A percentile compares a stretch with the other conserved stretches of the same genome.
These are phyloP conservation scores for Prionace glauca DNA, from an alignment of 2,797 vertebrate species.

Conservation along the genomic window DNA sequence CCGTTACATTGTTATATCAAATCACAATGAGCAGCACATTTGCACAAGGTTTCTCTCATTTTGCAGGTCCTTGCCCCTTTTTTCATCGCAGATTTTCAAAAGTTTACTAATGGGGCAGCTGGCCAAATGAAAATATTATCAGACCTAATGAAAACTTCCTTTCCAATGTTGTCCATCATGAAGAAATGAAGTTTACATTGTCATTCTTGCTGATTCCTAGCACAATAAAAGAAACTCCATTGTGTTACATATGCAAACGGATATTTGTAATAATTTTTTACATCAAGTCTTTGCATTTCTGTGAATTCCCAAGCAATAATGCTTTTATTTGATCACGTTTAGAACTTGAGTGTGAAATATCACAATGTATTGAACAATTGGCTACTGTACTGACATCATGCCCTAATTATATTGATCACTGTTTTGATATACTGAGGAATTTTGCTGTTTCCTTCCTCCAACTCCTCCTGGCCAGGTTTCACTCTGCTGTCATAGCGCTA, in stretches of 20 bases:
- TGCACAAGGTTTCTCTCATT: background rate
- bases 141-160: background rate
- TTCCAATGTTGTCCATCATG: background rate
- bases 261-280: too few relatives aligned
- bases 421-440: background rate
- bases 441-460: background rate
- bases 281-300: background rate
- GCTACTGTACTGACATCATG: background rate
- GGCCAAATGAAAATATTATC: background rate
- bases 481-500: background rate
- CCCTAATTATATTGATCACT: background rate
- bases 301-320: too few relatives aligned
- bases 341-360: background rate
- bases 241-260: too few relatives aligned
- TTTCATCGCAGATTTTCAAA: background rate
- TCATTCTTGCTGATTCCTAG: background rate
- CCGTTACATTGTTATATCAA: conserved; percentile 14
- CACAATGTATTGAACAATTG: background rate
- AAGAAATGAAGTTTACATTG: background rate
- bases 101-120: background rate
- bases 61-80: background rate
- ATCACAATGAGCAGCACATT: background rate
- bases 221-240: background rate
- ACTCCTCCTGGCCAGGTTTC: background rate
- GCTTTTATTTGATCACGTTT: background rate